Base-by-base conservation (phyloP, 2,888 invertebrate species). In the Pammene aurita region DNA sequence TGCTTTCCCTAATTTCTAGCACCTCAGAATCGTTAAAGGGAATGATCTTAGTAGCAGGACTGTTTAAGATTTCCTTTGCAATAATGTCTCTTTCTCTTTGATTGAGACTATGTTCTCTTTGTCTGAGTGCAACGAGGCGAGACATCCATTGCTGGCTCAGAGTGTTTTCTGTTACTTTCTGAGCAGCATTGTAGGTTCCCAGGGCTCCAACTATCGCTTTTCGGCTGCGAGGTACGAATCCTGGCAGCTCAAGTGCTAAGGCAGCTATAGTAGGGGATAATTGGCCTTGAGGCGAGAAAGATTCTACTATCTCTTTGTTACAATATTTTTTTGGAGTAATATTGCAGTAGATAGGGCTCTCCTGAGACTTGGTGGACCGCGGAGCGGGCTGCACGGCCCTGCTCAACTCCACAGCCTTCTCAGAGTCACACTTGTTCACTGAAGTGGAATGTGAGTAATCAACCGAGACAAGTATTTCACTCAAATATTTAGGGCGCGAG, bases 131-230 rank as follows among this genome's bases (percentile, higher is more conserved):
- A 66, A 93, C 84, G 11, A 94, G 82, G n/a, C 93, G 89, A 60
- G 93, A 86, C 85, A 94, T 86, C 94, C 94, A 94, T 72, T 94
- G 93, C 54, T 93, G 87, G 72, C 93, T 93, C 16, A 94, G 86
- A 52, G 94, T 92, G 35, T 93, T 90, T 72, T 94, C 91, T 7
- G 94, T 93, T 7, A 94, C 88, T 75, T 87, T 85, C 72, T 93
- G 89, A 4, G 94, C 93, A 62, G 83, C 81, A 66, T 78, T 84
- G 55, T 84, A 84, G 16, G 79, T 77, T 18, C 82, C 84, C 50
- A 87, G 7, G 44, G 84, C 76, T 61, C 82, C 84, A 75, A 76
- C 82, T 68, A 82, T 84, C 4, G 88, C 89, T 67, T 78, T 88
- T 65, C 87, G 85, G 74, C 86, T 82, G 48, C 89, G 84, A 48